phyloP scores from a whole-genome alignment of 2,797 vertebrate genomes.

The Hemibagrus guttatus region DNA sequence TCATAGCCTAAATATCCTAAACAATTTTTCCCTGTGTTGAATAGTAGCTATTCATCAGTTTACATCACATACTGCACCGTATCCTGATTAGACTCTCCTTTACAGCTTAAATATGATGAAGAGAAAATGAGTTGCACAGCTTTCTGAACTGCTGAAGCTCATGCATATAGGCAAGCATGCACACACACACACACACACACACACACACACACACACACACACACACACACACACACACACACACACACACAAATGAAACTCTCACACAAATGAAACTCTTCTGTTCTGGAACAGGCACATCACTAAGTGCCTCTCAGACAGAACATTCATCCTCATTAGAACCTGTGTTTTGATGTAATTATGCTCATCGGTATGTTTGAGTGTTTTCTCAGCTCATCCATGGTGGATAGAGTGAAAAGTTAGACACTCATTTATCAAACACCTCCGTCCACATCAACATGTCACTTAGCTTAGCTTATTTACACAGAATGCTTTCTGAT shows the following conservation, averaged over 20 bases:
- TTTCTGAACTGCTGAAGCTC: neutral
- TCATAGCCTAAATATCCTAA: neutral
- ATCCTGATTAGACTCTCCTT: neutral
- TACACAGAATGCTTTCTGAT: conserved; percentile 22
- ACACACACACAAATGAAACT: conserved; percentile 28
- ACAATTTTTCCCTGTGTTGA: neutral
- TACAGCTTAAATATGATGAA: conserved; percentile 17
- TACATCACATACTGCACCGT: neutral
- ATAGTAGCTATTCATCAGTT: neutral
- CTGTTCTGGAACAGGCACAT: conserved; percentile 45
- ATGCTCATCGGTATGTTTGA: conserved; percentile 17
- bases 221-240: conserved; percentile 44
- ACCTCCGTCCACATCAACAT: conserved; percentile 21
- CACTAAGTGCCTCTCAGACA: conserved; percentile 42
- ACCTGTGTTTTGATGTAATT: conserved; percentile 45
- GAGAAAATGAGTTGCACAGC: neutral
- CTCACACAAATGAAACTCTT: conserved; percentile 16
- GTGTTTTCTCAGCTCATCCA: conserved; percentile 52
- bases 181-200: conserved; percentile 42
- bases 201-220: conserved; percentile 35
- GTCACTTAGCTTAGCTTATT: conserved; percentile 27
- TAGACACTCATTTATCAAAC: conserved; percentile 45
- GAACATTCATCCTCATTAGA: conserved; percentile 57
- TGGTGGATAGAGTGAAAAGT: conserved; percentile 31
- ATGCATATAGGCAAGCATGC: conserved; percentile 12